Evolutionary conservation across 2,888 invertebrate species (phyloP), one percentile per base, ranked within the genome.

Genomic region (Drosophila kuntzei): DNA sequence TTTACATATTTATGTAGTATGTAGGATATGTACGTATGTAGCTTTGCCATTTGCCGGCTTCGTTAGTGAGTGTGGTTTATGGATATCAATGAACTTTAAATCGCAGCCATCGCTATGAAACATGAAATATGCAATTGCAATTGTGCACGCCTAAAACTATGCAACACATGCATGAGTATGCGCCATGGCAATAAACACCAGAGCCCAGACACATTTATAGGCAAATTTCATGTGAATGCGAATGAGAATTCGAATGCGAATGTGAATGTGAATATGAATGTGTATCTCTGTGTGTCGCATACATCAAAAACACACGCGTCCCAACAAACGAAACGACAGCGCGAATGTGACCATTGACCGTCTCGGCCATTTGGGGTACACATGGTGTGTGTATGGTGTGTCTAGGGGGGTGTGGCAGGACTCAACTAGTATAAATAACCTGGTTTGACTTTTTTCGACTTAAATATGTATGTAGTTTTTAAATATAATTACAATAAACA

Each of bases 401-500:
- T 22, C 36, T 7, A n/a, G 3, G 63, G 47, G 64, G 55, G 65
- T 64, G 70, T 71, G 63, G 54, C 63, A 22, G 32, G 12, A 14
- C 39, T 11, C 25, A 34, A 60, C 53, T 46, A 18, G 32, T 70
- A 77, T 87, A 83, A 86, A 82, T 80, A 86, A 72, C 74, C 68
- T 47, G 69, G 36, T 55, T 69, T 63, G 72, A 57, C 68, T 53
- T 72, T 72, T 59, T 58, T 67, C 55, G 47, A 54, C 54, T 57
- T 34, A 54, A 41, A 54, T 47, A 22, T 44, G 41, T 59, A 29
- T 36, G 44, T 53, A 37, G 16, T 46, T 61, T 77, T 81, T 81
- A 84, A 87, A 87, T 78, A 84, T 90, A 90, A 91, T 90, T 90
- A 90, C 91, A 80, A 69, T 78, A 75, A 89, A 85, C 90, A 90